Evolutionary conservation across 53 echinoderm and acorn worm genomes (phyloP).

Genomic region (Patiria pectinifera): DNA sequence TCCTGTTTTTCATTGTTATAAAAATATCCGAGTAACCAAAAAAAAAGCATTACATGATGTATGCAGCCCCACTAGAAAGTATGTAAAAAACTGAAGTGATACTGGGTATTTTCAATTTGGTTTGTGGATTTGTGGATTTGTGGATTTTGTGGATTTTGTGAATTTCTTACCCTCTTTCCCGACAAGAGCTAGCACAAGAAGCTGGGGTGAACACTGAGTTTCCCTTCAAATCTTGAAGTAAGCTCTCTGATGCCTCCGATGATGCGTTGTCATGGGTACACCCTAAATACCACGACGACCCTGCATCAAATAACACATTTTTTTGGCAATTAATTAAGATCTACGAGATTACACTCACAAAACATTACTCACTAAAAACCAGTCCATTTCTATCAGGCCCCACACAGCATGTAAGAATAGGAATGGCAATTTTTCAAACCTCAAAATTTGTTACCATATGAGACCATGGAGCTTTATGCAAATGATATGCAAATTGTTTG

Average conservation of each 20-base stretch:
- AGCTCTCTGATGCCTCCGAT: constrained; percentile 39
- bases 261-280: constrained; percentile 51
- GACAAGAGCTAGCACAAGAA: constrained; percentile 48
- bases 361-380: no score
- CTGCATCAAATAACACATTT: constrained; percentile 13
- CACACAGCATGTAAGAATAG: no score
- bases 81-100: not conserved
- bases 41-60: not conserved
- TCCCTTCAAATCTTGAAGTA: constrained; percentile 4
- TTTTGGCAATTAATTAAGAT: not conserved
- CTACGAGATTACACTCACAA: no score
- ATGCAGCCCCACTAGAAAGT: no score
- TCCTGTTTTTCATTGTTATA: no score
- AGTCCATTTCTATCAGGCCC: no score
- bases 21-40: not conserved
- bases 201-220: constrained; percentile 32
- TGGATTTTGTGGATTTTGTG: no score
- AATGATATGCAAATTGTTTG: no score
- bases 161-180: constrained; percentile 30
- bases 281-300: constrained; percentile 53
- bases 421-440: no score
- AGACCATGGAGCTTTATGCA: no score
- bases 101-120: not conserved
- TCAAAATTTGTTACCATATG: no score
- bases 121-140: not conserved